Evolutionary conservation across 2,797 vertebrate species (phyloP), one percentile per base, ranked within the genome.

Genomic region (Masticophis lateralis): DNA sequence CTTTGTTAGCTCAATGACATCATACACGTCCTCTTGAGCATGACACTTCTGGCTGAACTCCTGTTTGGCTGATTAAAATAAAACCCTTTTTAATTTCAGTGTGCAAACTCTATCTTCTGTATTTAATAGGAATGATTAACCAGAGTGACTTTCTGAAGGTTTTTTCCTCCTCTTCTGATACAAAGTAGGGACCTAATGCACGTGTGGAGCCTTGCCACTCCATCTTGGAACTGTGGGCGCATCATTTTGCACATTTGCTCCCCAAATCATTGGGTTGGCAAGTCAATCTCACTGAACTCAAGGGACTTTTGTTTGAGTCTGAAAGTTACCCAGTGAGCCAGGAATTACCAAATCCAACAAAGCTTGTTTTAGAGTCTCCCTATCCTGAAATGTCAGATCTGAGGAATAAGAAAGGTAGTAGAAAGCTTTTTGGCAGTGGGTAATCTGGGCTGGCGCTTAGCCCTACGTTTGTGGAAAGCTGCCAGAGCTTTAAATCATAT

Each of bases 81-180:
- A 74, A 74, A 74, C 66, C n/a, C 14, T 74, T 74, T 74, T 74
- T 74, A 74, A 74, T 74, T 74, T 69, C 66, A 69, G n/a, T 18
- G n/a, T 74, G n/a, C 66, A 56, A 55, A 86, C 27, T 37, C 8
- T 32, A 63, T 63, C 56, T 83, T 43, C 47, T 91, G 53, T 28
- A 10, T 88, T 91, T 63, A 90, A 90, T 83, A 94, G 92, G 63
- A 92, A 92, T 91, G 83, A 94, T 92, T 91, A 51, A 90, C 90
- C 27, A 28, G 56, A 92, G 69, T 13, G 51, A 63, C 14, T 86
- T 83, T 91, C 28, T 43, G 60, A 88, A 32, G 16, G 12, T 43
- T 37, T n/a, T n/a, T 6, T 43, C 9, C 55, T 9, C 53, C 12
- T 20, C 53, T 61, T n/a, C 60, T 25, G 32, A 63, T 74, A 63